phyloP scores from a whole-genome alignment of 2,797 vertebrate species.

The Streptopelia turtur region DNA sequence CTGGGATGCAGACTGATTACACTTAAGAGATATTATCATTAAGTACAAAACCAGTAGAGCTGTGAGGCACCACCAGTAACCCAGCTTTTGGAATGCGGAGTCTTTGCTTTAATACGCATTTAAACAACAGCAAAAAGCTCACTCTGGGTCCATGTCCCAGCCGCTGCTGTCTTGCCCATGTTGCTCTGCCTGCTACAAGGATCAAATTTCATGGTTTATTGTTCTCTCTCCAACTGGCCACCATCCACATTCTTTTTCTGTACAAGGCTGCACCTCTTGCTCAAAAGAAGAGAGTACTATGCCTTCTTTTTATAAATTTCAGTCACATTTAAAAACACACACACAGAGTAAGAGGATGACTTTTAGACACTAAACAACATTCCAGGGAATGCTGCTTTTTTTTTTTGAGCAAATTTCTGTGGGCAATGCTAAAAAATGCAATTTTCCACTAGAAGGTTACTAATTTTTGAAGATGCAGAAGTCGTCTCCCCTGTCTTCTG shows the following conservation, averaged over 20 bases:
- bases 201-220: conserved; percentile 78
- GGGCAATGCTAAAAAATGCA: conserved; percentile 1
- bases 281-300: conserved; percentile 26
- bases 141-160: conserved; percentile 26
- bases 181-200: conserved; percentile 64
- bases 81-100: not conserved
- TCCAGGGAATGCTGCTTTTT: not conserved
- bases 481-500: not conserved
- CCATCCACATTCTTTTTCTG: conserved; percentile 64
- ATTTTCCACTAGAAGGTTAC: not conserved
- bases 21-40: not conserved
- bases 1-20: not conserved
- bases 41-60: not conserved
- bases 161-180: conserved; percentile 43
- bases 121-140: conserved; percentile 43
- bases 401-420: not conserved
- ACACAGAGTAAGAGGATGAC: not conserved
- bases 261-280: conserved; percentile 60
- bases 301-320: conserved; percentile 13
- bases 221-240: conserved; percentile 76
- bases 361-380: not conserved
- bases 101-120: not conserved
- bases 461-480: not conserved
- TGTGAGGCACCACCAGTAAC: not conserved
- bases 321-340: conserved; percentile 53